Base-by-base conservation (phyloP, 2,113 vertebrate species). In the Macrotus californicus region DNA sequence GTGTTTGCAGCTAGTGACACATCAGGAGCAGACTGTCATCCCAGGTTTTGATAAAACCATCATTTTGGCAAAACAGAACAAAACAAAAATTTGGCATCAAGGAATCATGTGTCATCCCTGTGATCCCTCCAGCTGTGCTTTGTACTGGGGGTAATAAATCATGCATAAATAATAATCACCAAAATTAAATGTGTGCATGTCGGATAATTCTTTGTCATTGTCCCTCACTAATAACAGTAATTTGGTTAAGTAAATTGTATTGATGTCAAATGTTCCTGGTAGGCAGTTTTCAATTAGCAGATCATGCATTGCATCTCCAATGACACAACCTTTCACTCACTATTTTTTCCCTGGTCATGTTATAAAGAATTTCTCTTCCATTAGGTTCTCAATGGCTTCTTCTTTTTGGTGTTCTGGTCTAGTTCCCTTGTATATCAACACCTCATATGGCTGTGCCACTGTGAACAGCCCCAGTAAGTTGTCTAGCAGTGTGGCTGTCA, bases 101-200 rank as follows among this genome's bases (percentile, higher is more conserved):
- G 97, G 97, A 93, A 94, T 59, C 12, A 13, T 94, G 86, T 96
- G 64, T 96, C 89, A 95, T 90, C 90, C 50, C 77, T 95, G 73
- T 94, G 90, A 97, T 97, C 90, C 97, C 92, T 95, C 94, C 94
- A 97, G 93, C 91, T 98, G 94, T 96, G 96, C 77, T 98, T 96
- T 97, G 81, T 21, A 36, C 89, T 64, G 4, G 64, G 75, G 41
- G 82, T 95, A 90, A 97, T 97, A 97, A 97, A 97, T 95, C 85
- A 95, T 10, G 36, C 4, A 29, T 97, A 98, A 98, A 97, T 97
- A 97, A 96, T 97, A 97, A 97, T 97, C 48, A 97, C 34, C 82
- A 69, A 97, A 95, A 98, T 96, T 43, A 97, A 97, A 97, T 89
- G 93, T 93, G 84, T 93, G 93, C 59, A 93, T 77, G 80, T 79